Base-by-base conservation (phyloP, 92 coral and sea anemone species). In the Phenganax subtilis region DNA sequence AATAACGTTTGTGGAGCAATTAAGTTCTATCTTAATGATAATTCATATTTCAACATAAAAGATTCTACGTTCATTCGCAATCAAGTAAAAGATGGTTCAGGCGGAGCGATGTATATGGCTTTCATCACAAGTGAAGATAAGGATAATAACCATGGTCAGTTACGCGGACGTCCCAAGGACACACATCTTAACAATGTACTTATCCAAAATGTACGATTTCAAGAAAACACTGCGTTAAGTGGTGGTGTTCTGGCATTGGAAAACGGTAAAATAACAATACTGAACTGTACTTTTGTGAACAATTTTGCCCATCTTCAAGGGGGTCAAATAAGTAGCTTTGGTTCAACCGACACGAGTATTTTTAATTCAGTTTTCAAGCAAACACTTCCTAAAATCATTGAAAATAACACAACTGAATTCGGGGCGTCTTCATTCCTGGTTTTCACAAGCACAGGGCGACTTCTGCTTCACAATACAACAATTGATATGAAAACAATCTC, bases 171-270 rank as follows among this genome's bases (percentile, higher is more conserved):
- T 27, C 12, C 54, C 10, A 65, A 69, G 54, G 70, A 87, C 91
- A 44, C 54, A 7, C 75, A 92, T 76, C 74, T 55, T 57, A 88
- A 83, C 29, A 28, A 31, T 7, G 85, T 86, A 20, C 11, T 71
- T 3, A 84, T 93, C 16, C 63, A 11, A 3, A 75, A 84, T 20
- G 82, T 91, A 7, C 12, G 20, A 17, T 93, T 93, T 69, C 73
- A 44, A 12, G 86, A 76, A 66, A 93, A 93, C 58, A 71, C 60
- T 12, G 97, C 93, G 31, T 52, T 52, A 20, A 65, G 12, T 17
- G 90, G 93, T 2, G 93, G 96, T 7, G 92, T 90, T 0, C 10
- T 91, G 57, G 85, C 30, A 69, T 72, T 90, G 15, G 27, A 62
- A 12, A 86, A 82, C 51, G 93, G 93, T 3, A 66, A 80, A 27